Percentiles rank a stretch among this genome's conserved stretches.
phyloP scores from a whole-genome alignment of 2,113 vertebrate species.

The Microtus ochrogaster region DNA sequence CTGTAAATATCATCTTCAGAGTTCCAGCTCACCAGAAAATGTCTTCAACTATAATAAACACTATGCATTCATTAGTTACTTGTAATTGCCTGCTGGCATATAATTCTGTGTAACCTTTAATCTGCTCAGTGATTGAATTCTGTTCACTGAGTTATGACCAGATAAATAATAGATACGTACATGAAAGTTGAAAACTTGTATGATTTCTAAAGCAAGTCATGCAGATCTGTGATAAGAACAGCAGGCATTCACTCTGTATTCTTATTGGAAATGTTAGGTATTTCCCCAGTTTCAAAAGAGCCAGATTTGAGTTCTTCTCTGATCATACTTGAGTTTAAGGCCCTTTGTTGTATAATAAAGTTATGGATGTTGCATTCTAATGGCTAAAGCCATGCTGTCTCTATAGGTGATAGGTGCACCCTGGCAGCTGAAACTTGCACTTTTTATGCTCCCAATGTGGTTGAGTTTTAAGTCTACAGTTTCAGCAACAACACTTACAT shows the following conservation, averaged over 20 bases:
- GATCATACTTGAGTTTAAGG: constrained; percentile 57
- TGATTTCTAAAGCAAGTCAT: constrained; percentile 70
- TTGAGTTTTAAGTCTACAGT: constrained; percentile 53
- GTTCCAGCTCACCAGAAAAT: constrained; percentile 63
- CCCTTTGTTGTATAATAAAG: constrained; percentile 52
- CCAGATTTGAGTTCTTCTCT: constrained; percentile 48
- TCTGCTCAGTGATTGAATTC: constrained; percentile 68
- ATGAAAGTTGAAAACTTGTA: constrained; percentile 59
- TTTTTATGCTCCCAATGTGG: constrained; percentile 40
- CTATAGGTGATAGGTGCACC: not conserved
- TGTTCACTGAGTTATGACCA: constrained; percentile 68
- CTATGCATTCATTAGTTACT: constrained; percentile 53
- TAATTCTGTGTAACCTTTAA: constrained; percentile 68
- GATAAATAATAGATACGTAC: constrained; percentile 69
- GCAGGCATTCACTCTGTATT: constrained; percentile 42
- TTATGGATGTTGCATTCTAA: constrained; percentile 43
- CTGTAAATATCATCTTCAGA: constrained; percentile 72
- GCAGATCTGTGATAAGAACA: constrained; percentile 47
- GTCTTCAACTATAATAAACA: constrained; percentile 39
- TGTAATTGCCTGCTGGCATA: constrained; percentile 59
- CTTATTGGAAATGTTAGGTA: constrained; percentile 50
- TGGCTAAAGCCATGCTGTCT: constrained; percentile 45
- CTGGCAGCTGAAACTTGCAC: constrained; percentile 36
- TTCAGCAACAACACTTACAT: constrained; percentile 21
- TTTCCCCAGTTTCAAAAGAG: constrained; percentile 45